These are phyloP conservation scores for Hedya salicella DNA, from an alignment of 2,888 invertebrate genomes.

Conservation along the genomic window DNA sequence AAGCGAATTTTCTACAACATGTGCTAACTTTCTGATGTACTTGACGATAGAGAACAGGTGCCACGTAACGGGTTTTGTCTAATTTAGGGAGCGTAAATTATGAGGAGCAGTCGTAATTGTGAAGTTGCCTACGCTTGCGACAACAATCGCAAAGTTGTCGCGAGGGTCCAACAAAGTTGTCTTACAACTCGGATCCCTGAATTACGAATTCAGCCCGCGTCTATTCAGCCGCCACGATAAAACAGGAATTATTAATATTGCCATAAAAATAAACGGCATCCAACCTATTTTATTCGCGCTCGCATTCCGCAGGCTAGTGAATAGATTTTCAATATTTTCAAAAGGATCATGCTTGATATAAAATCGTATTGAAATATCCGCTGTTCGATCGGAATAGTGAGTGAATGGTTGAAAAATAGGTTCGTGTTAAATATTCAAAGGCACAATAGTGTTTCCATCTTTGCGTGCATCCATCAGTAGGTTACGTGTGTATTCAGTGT, in stretches of 20 bases:
- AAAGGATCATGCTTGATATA: conserved; percentile 52
- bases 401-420: conserved; percentile 31
- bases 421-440: conserved; percentile 27
- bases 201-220: conserved; percentile 34
- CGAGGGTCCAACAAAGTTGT: conserved; percentile 28
- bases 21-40: conserved; percentile 67
- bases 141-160: conserved; percentile 35
- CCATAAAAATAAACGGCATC: conserved; percentile 25
- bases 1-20: conserved; percentile 55
- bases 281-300: conserved; percentile 44
- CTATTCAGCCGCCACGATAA: conserved; percentile 14
- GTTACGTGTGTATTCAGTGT: conserved; percentile 6
- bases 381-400: conserved; percentile 21
- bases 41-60: conserved; percentile 62
- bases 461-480: conserved; percentile 3
- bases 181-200: conserved; percentile 33
- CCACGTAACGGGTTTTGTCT: conserved; percentile 46
- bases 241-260: conserved; percentile 27
- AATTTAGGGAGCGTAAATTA: conserved; percentile 50
- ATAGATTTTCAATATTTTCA: conserved; percentile 57
- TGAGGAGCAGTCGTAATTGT: conserved; percentile 42
- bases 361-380: conserved; percentile 49
- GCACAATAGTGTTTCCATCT: conserved; percentile 25
- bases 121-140: conserved; percentile 27
- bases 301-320: conserved; percentile 49